A percentile compares a stretch with the other conserved stretches of the same genome.
Evolutionary conservation across 1,140 invertebrate species (phyloP).

Genomic region (Drosophila equinoxialis): DNA sequence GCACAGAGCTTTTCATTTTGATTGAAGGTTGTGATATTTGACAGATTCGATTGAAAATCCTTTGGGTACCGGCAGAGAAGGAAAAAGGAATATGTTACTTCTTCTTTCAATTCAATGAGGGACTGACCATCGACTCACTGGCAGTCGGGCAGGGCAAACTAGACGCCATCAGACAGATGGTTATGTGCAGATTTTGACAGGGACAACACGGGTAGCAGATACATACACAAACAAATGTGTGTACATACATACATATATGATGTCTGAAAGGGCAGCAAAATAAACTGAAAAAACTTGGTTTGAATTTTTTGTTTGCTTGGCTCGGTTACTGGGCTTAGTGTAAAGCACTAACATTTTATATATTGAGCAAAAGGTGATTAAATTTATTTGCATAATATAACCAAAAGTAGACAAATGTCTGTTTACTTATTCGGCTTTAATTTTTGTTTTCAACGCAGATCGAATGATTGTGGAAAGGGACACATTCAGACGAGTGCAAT

Average conservation of each 20-base stretch:
- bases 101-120: conserved; percentile 52
- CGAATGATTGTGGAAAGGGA: conserved; percentile 9
- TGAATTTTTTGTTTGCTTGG: conserved; percentile 2
- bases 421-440: conserved; percentile 45
- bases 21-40: conserved; percentile 83
- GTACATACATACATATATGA: not conserved
- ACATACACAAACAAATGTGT: too few relatives aligned
- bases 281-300: conserved; percentile 72
- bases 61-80: conserved; percentile 48
- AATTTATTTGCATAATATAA: conserved; percentile 74
- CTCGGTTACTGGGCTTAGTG: conserved; percentile 1
- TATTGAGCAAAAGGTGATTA: conserved; percentile 68
- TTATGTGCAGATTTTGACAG: conserved; percentile 75
- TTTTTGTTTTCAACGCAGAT: conserved; percentile 10
- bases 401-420: conserved; percentile 40
- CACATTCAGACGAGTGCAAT: conserved; percentile 52
- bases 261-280: conserved; percentile 50
- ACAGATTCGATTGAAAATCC: conserved; percentile 83
- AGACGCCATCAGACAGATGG: conserved; percentile 58
- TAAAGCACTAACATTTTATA: conserved; percentile 45
- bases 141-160: conserved; percentile 4
- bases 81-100: conserved; percentile 60
- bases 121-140: conserved; percentile 46
- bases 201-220: conserved; percentile 62
- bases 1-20: conserved; percentile 68